Evolutionary conservation across 2,888 invertebrate species (phyloP), one percentile per base, ranked within the genome.

Genomic region (Lucinisca nassula): DNA sequence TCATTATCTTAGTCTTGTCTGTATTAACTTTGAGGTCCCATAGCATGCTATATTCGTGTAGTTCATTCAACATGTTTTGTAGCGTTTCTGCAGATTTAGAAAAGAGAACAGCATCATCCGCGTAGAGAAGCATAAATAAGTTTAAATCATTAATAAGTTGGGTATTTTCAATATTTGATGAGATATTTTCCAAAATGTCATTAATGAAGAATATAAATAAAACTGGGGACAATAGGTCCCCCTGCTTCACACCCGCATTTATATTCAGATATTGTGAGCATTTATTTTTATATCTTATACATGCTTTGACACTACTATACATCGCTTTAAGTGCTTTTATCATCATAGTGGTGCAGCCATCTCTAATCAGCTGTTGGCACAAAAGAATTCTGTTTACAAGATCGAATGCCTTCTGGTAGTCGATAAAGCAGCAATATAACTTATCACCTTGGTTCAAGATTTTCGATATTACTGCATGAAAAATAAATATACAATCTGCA

Each of bases 51-150:
- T 79, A 79, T 12, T 67, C 17, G 24, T 37, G 21, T 24, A 79
- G 30, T 32, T 70, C 45, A 49, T 79, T 49, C 30, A 79, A 70
- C 32, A 79, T 32, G 4, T 30, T 21, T 45, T 79, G 40, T 30
- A 79, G 40, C 24, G 70, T 35, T 70, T 45, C 27, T 2, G 14
- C 21, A 17, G 67, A 67, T 40, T 61, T 79, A 24, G 67, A 70
- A 70, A 79, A 79, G 12, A 70, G 21, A n/a, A 58, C 67, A 12
- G 78, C 58, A 61, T 78, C 78, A 27, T 78, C 78, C 4, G 61
- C 78, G 58, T 37, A 38, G 21, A 78, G 40, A 12, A 76, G 76
- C 32, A 38, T 27, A 21, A 14, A 30, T 37, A 70, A 12, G 21
- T 70, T 70, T 10, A 70, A n/a, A 73, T 70, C 14, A 35, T 70